Evolutionary conservation across 1,140 invertebrate genomes (phyloP), one percentile per base, ranked within the genome.

Genomic region (Choristoneura fumiferana): DNA sequence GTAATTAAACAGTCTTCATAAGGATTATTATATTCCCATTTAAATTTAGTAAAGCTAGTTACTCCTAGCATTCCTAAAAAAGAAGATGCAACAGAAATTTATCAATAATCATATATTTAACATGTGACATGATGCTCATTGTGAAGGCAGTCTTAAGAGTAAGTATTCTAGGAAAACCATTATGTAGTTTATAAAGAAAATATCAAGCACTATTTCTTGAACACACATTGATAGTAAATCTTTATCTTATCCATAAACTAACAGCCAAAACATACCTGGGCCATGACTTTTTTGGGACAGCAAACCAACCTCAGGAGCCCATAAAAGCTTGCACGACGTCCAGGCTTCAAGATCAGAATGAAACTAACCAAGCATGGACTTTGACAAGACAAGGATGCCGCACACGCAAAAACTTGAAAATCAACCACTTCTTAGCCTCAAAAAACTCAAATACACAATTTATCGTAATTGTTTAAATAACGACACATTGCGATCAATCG

Each of bases 321-420:
- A 54, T 10, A 34, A 35, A 34, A 54, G 13, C 37, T 10, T 10
- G 34, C 12, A 14, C 43, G 15, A 22, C 15, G 3, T 9, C 9
- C n/a, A 36, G 29, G 15, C 52, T 15, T 35, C n/a, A 9, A 17
- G 8, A 54, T 10, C 52, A 54, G 9, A 54, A 13, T 9, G 35
- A 54, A 34, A 36, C 34, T 9, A 35, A 17, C 33, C n/a, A 12
- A 17, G 52, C 33, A 54, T 49, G 43, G 43, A 49, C 43, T 49
- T 49, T 49, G 22, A 12, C 43, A 49, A 49, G 60, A 57, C 60
- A 62, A 62, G 60, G 8, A 53, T 53, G 36, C 58, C 59, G 64
- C 64, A 60, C 40, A 34, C 57, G 53, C 62, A 61, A 58, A 55
- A 60, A 62, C 62, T 57, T 45, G 54, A 54, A 15, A 12, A 13